Percentiles rank a stretch among this genome's conserved stretches.
Conservation (phyloP, 2,113 vertebrate species). For the Lanius collurio region DNA sequence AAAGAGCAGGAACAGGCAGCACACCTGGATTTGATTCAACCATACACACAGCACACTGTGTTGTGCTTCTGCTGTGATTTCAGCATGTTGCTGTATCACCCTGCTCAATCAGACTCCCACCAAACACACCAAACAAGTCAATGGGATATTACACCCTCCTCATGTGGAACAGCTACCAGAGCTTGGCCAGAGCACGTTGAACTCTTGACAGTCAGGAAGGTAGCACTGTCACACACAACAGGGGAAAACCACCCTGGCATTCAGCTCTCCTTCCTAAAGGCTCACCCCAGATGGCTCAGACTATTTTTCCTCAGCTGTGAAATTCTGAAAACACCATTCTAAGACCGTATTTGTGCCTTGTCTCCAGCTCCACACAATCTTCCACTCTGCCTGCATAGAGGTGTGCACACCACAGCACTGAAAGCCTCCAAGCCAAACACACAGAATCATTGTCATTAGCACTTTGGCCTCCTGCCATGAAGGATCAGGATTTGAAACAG, state of each 20-base stretch:
- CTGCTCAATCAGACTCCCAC: neutral
- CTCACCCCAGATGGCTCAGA: neutral
- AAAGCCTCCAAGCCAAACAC: neutral
- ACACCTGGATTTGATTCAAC: neutral
- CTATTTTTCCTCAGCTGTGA: neutral
- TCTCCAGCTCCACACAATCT: neutral
- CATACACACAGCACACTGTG: neutral
- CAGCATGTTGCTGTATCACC: neutral
- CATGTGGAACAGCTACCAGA: fast-evolving
- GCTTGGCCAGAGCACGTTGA: neutral
- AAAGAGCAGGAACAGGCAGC: neutral
- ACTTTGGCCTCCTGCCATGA: neutral
- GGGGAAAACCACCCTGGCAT: neutral
- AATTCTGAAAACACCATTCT: neutral
- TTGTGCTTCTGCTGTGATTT: neutral
- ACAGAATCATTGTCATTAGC: neutral
- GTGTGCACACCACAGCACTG: neutral
- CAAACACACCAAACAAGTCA: neutral
- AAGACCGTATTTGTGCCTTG: neutral
- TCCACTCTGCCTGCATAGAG: fast-evolving
- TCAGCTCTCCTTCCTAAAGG: neutral
- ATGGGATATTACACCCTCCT: neutral
- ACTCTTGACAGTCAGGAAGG: neutral
- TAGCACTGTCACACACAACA: neutral
- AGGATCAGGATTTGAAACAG: neutral